Evolutionary conservation across 2,113 vertebrate genomes (phyloP).

Genomic region (Mesitornis unicolor): DNA sequence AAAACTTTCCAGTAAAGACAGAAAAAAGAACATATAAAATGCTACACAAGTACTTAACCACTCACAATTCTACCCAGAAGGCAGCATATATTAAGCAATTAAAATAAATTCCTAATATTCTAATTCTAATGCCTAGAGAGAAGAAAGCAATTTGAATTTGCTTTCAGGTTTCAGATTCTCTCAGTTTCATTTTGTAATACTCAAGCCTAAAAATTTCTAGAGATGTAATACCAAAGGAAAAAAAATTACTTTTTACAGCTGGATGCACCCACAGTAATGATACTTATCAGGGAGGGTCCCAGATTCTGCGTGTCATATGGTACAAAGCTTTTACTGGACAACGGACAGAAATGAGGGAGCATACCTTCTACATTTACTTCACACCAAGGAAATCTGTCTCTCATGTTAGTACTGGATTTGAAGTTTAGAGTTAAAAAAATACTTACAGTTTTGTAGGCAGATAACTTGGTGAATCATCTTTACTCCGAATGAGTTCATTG

Average conservation of each 20-base stretch:
- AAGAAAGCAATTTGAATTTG: neutral
- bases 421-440: neutral
- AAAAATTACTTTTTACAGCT: neutral
- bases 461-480: slow-evolving; percentile 93
- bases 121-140: neutral
- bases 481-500: slow-evolving; percentile 92
- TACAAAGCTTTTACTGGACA: neutral
- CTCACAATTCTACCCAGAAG: neutral
- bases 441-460: slow-evolving; percentile 93
- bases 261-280: neutral
- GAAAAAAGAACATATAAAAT: neutral
- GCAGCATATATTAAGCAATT: neutral
- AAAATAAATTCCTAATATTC: neutral
- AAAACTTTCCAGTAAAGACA: neutral
- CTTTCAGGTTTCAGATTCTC: neutral
- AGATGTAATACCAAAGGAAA: neutral
- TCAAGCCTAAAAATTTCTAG: neutral
- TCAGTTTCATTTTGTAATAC: neutral
- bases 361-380: neutral
- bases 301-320: neutral
- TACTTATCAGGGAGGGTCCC: neutral
- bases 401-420: neutral
- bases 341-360: neutral
- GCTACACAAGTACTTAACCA: neutral
- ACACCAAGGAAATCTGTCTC: neutral